Conservation (phyloP, 2,888 invertebrate genomes). For the Hetaerina titia region DNA sequence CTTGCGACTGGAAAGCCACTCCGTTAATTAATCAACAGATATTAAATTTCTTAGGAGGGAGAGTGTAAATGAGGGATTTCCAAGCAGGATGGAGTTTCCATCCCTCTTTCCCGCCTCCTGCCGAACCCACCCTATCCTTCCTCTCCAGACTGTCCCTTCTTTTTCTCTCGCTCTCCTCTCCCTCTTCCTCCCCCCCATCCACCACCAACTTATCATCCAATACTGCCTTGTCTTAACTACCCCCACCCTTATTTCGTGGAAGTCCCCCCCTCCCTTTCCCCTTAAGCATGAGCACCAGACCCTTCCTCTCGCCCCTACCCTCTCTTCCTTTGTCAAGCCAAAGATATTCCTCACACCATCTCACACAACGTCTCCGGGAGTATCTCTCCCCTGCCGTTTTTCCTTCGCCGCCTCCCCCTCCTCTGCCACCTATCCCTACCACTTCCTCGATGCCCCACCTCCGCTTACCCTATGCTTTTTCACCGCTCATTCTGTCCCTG, state of each 20-base stretch:
- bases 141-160: conserved; percentile 58
- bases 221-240: conserved; percentile 54
- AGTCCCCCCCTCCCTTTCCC: background rate
- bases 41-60: conserved; percentile 65
- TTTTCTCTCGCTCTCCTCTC: background rate
- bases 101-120: background rate
- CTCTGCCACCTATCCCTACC: background rate
- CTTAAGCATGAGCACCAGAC: background rate
- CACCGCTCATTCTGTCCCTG: conserved; percentile 61
- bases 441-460: background rate
- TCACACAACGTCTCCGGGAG: background rate
- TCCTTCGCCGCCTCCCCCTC: background rate
- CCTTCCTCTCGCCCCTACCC: background rate
- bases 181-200: background rate
- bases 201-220: conserved; percentile 62
- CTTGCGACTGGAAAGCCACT: conserved; percentile 63
- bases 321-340: conserved; percentile 22
- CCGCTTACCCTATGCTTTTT: conserved; percentile 51
- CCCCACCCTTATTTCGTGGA: conserved; percentile 48
- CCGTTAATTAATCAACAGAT: conserved; percentile 67
- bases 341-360: conserved; percentile 35
- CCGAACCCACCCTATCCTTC: conserved; percentile 52
- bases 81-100: conserved; percentile 65
- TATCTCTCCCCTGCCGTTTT: conserved; percentile 18
- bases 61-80: conserved; percentile 67